phyloP scores from a whole-genome alignment of 1,140 invertebrate genomes.

The Aphelenchoides fujianensis region DNA sequence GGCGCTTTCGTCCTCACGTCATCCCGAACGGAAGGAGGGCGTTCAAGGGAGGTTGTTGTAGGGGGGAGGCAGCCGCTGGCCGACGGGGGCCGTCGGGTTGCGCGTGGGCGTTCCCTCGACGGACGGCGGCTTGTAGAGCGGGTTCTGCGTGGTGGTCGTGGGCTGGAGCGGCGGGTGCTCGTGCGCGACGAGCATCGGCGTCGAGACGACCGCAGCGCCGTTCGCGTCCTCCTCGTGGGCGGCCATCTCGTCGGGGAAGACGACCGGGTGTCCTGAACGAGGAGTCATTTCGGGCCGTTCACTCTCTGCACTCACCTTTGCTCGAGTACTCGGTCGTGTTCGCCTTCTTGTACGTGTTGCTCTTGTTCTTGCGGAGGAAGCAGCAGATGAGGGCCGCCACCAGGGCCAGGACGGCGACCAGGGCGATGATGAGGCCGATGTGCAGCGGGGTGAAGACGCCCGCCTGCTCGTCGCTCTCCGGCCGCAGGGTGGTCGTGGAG shows the following conservation, averaged over 20 bases:
- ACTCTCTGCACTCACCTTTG: slow-evolving; percentile 4
- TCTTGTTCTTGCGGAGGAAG: not conserved
- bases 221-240: slow-evolving; percentile 15
- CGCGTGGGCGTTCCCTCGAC: slow-evolving; percentile 11
- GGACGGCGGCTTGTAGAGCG: slow-evolving; percentile 19
- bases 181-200: slow-evolving; percentile 17
- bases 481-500: not conserved
- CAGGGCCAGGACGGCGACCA: not conserved
- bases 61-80: slow-evolving; percentile 14
- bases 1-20: too few species aligned
- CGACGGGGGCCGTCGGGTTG: not conserved
- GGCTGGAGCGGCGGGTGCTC: slow-evolving; percentile 5
- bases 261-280: slow-evolving; percentile 10
- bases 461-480: not conserved
- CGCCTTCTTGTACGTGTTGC: not conserved
- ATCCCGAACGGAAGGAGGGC: too few species aligned
- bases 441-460: not conserved
- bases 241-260: slow-evolving; percentile 17
- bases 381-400: not conserved
- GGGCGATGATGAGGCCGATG: not conserved
- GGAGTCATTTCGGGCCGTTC: not conserved
- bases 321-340: slow-evolving; percentile 13
- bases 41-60: too few species aligned
- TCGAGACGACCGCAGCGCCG: not conserved
- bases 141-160: slow-evolving; percentile 1